A percentile compares a stretch with the other conserved stretches of the same genome.
These are phyloP conservation scores for Taphrorychus bicolor DNA, from an alignment of 2,888 invertebrate genomes.

Conservation along the genomic window DNA sequence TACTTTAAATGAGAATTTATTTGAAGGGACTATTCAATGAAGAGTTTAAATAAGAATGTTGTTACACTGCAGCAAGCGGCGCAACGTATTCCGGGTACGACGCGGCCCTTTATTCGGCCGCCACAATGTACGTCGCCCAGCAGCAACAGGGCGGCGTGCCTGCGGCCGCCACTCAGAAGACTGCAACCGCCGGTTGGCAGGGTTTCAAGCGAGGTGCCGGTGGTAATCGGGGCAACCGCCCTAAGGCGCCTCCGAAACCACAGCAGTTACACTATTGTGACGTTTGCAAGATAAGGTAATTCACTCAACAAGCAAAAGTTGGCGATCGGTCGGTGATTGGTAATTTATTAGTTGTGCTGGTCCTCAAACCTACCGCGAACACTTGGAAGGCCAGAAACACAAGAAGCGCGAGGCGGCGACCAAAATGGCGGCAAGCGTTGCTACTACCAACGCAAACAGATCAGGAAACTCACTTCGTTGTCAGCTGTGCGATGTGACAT, in stretches of 20 bases:
- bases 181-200: constrained; percentile 67
- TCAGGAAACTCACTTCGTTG: constrained; percentile 82
- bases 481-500: constrained; percentile 97
- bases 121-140: constrained; percentile 93
- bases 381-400: constrained; percentile 98
- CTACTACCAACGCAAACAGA: constrained; percentile 68
- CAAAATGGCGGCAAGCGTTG: constrained; percentile 72
- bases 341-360: constrained; percentile 60
- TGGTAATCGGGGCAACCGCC: constrained; percentile 62
- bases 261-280: constrained; percentile 98
- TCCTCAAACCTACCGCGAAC: constrained; percentile 86
- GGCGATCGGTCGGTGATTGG: not conserved
- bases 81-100: constrained; percentile 87
- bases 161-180: constrained; percentile 60
- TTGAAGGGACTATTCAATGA: too few species aligned
- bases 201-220: constrained; percentile 69
- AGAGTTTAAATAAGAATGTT: too few species aligned
- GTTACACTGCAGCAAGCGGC: constrained; percentile 56
- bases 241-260: constrained; percentile 86
- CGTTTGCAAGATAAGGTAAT: constrained; percentile 94
- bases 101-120: constrained; percentile 94
- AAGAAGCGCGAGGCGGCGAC: constrained; percentile 95
- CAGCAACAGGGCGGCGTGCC: constrained; percentile 62
- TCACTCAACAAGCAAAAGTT: not conserved
- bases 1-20: too few species aligned